A percentile compares a stretch with the other conserved stretches of the same genome.
phyloP scores from a whole-genome alignment of 1,140 invertebrate genomes.

The Himalopsyche phryganea region DNA sequence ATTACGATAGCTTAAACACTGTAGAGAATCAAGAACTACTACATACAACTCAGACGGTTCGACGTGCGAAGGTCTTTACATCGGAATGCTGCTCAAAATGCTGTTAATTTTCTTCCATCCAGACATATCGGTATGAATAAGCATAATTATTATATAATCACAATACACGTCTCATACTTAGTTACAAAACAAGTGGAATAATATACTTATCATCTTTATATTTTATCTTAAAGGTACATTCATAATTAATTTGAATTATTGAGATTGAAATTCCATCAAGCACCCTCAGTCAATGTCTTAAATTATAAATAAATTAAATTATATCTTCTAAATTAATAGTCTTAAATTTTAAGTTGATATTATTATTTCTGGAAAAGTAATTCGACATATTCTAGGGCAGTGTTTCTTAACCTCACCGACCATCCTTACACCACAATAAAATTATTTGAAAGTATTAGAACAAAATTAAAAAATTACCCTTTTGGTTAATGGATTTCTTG shows the following conservation, averaged over 20 bases:
- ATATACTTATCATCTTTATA: not conserved
- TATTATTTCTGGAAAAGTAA: too few relatives aligned
- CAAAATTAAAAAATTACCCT: too few relatives aligned
- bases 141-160: too few relatives aligned
- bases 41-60: slow-evolving; percentile 11
- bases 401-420: too few relatives aligned
- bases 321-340: not conserved
- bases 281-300: too few relatives aligned
- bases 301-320: not conserved
- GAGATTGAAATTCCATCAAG: too few relatives aligned
- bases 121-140: slow-evolving; percentile 21
- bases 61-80: slow-evolving; percentile 27
- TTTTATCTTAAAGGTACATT: not conserved
- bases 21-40: not conserved
- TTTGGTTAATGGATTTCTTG: too few relatives aligned
- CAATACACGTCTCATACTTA: too few relatives aligned
- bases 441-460: too few relatives aligned
- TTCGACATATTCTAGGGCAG: too few relatives aligned
- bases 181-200: slow-evolving; percentile 10
- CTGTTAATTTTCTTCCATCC: slow-evolving; percentile 25
- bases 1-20: not conserved
- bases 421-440: too few relatives aligned
- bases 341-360: not conserved
- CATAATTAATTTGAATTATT: not conserved
- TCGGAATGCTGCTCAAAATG: slow-evolving; percentile 23